Percentiles rank a stretch among this genome's conserved stretches.
These are phyloP conservation scores for Strigamia crassipes DNA, from an alignment of 2,888 invertebrate genomes.

Conservation along the genomic window DNA sequence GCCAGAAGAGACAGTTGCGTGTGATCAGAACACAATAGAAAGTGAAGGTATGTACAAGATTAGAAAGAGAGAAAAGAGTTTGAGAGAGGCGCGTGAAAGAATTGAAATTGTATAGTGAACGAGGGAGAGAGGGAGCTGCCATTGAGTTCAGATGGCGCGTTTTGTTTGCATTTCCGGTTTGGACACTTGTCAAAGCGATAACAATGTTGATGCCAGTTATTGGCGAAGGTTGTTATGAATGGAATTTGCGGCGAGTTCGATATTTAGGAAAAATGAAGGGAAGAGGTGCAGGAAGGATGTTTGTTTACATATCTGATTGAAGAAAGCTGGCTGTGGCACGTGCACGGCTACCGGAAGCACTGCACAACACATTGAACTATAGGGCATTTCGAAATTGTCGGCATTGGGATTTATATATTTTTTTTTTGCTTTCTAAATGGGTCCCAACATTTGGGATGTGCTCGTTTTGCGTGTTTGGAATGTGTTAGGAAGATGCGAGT, in stretches of 20 bases:
- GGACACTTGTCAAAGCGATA: conserved; percentile 37
- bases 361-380: background rate
- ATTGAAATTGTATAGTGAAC: conserved; percentile 36
- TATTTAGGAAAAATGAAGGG: conserved; percentile 12
- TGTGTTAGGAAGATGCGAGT: conserved; percentile 8
- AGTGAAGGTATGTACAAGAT: conserved; percentile 40
- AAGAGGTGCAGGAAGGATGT: conserved; percentile 17
- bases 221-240: conserved; percentile 32
- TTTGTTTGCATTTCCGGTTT: conserved; percentile 42
- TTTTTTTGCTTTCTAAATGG: background rate
- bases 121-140: conserved; percentile 6
- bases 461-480: background rate
- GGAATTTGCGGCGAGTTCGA: conserved; percentile 25
- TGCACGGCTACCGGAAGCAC: background rate
- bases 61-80: conserved; percentile 40
- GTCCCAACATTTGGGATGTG: background rate
- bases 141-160: conserved; percentile 40
- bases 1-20: conserved; percentile 30
- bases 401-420: background rate
- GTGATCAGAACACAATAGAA: conserved; percentile 34
- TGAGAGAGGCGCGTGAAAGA: conserved; percentile 19
- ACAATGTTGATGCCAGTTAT: conserved; percentile 37
- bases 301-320: conserved; percentile 28
- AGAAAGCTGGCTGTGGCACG: conserved; percentile 12
- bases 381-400: background rate